phyloP scores from a whole-genome alignment of 2,113 vertebrate species.

The Melanerpes aurifrons region DNA sequence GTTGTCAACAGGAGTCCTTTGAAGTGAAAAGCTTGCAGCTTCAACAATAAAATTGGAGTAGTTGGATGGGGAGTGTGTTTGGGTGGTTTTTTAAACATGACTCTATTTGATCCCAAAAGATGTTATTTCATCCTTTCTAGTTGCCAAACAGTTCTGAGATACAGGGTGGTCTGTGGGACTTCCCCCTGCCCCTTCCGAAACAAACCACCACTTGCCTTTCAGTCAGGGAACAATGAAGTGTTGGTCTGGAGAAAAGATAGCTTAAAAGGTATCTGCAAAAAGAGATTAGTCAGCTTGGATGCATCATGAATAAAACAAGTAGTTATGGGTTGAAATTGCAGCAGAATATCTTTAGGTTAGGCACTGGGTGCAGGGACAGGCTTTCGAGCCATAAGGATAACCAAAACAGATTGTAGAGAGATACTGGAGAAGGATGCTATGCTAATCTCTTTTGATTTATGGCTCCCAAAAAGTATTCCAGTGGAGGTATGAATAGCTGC shows the following conservation, averaged over 20 bases:
- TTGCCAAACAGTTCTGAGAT: not conserved
- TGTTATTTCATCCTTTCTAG: not conserved
- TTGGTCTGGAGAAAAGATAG: not conserved
- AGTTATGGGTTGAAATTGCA: not conserved
- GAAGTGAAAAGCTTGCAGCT: slow-evolving; percentile 8
- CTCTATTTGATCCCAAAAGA: not conserved
- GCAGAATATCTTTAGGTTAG: not conserved
- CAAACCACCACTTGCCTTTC: not conserved
- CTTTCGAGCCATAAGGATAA: not conserved
- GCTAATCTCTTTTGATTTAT: slow-evolving; percentile 15
- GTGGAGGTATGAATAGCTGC: not conserved
- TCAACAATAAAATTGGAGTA: not conserved
- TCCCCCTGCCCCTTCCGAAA: not conserved
- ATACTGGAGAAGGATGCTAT: not conserved
- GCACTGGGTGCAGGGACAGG: not conserved
- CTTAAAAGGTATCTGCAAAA: not conserved
- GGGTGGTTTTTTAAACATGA: not conserved
- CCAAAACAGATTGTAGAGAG: not conserved
- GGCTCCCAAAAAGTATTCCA: not conserved
- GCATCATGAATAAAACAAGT: not conserved
- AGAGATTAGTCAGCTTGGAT: not conserved
- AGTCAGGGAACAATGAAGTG: not conserved
- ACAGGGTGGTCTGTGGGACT: not conserved
- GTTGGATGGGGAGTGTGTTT: not conserved
- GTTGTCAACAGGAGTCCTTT: not conserved